Evolutionary conservation across 2,113 vertebrate species (phyloP).

Genomic region (Plecturocebus donacophilus): DNA sequence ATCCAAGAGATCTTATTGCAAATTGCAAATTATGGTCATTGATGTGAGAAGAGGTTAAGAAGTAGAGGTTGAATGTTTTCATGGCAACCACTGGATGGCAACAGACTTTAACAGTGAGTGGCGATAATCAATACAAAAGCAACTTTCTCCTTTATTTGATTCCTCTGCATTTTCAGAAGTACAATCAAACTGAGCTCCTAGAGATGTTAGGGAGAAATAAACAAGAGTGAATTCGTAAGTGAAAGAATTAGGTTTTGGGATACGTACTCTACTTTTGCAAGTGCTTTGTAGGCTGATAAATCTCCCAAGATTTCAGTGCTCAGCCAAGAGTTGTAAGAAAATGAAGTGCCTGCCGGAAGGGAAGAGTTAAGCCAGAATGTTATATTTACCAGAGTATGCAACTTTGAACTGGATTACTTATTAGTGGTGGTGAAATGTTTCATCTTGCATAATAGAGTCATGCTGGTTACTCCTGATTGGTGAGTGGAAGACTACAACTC

Average conservation of each 20-base stretch:
- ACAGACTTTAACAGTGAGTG: conserved; percentile 69
- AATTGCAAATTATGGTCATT: background rate
- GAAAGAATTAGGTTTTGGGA: conserved; percentile 31
- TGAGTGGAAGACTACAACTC: background rate
- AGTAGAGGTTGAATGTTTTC: conserved; percentile 70
- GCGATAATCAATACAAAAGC: background rate
- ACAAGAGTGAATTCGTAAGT: background rate
- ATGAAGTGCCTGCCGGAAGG: background rate
- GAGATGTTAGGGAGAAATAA: background rate
- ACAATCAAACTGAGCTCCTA: background rate
- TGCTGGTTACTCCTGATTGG: background rate
- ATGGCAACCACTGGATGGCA: conserved; percentile 85
- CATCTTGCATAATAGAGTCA: background rate
- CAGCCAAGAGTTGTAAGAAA: conserved; percentile 7
- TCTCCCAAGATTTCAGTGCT: background rate
- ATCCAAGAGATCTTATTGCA: background rate
- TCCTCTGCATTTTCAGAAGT: background rate
- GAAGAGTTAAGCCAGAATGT: background rate
- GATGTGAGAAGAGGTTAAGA: conserved; percentile 49
- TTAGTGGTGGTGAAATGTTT: background rate
- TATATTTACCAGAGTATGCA: conserved; percentile 12
- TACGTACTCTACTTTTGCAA: conserved; percentile 12
- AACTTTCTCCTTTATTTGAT: background rate
- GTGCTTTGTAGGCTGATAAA: background rate
- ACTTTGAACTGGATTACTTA: conserved; percentile 25